These are phyloP conservation scores for Bombyx huttoni DNA, from an alignment of 2,888 invertebrate species.

Conservation along the genomic window DNA sequence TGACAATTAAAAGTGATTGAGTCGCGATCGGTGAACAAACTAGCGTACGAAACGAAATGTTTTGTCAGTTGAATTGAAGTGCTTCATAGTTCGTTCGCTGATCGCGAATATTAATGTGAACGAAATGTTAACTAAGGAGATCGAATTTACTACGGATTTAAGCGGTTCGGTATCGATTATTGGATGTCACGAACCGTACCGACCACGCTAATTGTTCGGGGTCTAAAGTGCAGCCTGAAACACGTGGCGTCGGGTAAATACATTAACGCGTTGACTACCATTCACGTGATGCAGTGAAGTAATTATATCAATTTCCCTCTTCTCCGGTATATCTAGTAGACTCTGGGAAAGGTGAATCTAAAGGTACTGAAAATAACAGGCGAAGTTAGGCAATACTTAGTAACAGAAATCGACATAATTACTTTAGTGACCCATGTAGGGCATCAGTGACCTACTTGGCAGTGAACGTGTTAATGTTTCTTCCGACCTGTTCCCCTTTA, in stretches of 20 bases:
- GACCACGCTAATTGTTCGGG: neutral
- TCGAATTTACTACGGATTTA: conserved; percentile 72
- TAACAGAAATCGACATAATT: too few species aligned
- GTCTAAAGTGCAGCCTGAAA: neutral
- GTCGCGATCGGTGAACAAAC: conserved; percentile 35
- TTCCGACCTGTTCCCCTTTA: too few species aligned
- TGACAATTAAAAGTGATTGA: conserved; percentile 40
- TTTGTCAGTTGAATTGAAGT: neutral
- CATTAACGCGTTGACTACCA: too few species aligned
- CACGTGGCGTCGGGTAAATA: neutral
- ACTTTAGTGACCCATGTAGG: too few species aligned
- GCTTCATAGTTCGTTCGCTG: conserved; percentile 23
- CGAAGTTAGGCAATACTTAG: too few species aligned
- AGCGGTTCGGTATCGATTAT: conserved; percentile 56
- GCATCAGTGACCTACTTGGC: too few species aligned
- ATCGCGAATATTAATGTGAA: conserved; percentile 38
- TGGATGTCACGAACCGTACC: neutral
- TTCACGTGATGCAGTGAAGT: too few species aligned
- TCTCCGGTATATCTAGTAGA: too few species aligned
- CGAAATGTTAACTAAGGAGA: conserved; percentile 57
- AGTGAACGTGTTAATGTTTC: too few species aligned
- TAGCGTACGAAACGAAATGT: neutral
- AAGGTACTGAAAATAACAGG: too few species aligned
- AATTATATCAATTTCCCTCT: too few species aligned
- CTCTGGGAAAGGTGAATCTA: too few species aligned